A percentile compares a stretch with the other conserved stretches of the same genome.
These are phyloP conservation scores for Hanleya hanleyi DNA, from an alignment of 2,888 invertebrate genomes.

Conservation along the genomic window DNA sequence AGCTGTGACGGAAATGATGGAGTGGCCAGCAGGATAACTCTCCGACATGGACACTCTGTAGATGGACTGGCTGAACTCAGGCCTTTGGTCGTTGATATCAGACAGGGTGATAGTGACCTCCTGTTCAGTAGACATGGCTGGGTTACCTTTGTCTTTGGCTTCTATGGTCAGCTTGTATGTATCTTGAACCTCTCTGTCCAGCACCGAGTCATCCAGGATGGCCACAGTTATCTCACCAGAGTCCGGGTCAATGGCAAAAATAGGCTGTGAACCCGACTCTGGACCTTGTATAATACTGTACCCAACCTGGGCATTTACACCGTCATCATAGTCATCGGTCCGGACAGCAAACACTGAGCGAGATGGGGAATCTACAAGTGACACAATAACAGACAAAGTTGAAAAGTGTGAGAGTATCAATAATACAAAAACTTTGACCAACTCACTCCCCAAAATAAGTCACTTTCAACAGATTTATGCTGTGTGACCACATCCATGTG, in stretches of 20 bases:
- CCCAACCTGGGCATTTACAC: slow-evolving; percentile 84
- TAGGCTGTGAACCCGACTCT: slow-evolving; percentile 25
- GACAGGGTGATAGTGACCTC: slow-evolving; percentile 71
- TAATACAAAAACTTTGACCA: no score
- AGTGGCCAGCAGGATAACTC: slow-evolving; percentile 41
- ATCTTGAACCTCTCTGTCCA: slow-evolving; percentile 64
- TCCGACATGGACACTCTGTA: slow-evolving; percentile 48
- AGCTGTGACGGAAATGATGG: slow-evolving; percentile 66
- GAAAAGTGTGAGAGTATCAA: no score
- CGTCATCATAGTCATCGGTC: slow-evolving; percentile 93
- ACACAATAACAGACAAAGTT: no score
- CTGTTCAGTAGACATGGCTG: slow-evolving; percentile 29
- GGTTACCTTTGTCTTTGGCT: slow-evolving; percentile 82
- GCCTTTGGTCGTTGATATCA: slow-evolving; percentile 75
- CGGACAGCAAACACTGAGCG: background rate
- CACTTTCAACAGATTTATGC: no score
- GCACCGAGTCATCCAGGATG: background rate
- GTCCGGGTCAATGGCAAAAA: slow-evolving; percentile 42
- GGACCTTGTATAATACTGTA: slow-evolving; percentile 55
- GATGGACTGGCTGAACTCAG: slow-evolving; percentile 61
- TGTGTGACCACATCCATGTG: no score
- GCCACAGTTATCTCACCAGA: slow-evolving; percentile 50
- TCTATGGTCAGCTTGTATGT: slow-evolving; percentile 95
- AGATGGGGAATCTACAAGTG: no score
- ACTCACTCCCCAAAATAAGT: no score